These are phyloP conservation scores for Leptinotarsa lineolata DNA, from an alignment of 1,140 invertebrate species.

Conservation along the genomic window DNA sequence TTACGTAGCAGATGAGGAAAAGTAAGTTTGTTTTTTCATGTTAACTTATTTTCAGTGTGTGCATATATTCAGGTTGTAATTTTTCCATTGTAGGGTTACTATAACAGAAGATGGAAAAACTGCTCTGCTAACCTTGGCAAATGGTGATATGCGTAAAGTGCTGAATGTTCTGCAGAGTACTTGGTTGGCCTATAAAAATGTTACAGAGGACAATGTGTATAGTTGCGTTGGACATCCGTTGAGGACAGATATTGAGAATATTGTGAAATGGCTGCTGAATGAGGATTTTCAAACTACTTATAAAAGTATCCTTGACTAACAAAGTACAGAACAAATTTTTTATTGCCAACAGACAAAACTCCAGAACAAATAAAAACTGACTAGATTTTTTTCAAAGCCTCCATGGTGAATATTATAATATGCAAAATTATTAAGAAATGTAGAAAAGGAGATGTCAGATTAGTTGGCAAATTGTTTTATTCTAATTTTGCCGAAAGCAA, in stretches of 20 bases:
- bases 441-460: too few relatives aligned
- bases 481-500: too few relatives aligned
- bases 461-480: too few relatives aligned
- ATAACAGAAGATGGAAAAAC: slow-evolving; percentile 90
- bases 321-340: background rate
- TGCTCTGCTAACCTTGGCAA: slow-evolving; percentile 85
- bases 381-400: too few relatives aligned
- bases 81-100: slow-evolving; percentile 68
- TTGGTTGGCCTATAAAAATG: slow-evolving; percentile 78
- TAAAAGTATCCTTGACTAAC: slow-evolving; percentile 69
- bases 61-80: background rate
- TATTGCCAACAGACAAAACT: too few relatives aligned
- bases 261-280: slow-evolving; percentile 88
- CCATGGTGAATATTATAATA: too few relatives aligned
- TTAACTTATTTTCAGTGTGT: background rate
- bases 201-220: slow-evolving; percentile 93
- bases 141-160: slow-evolving; percentile 98
- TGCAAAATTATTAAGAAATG: too few relatives aligned
- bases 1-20: slow-evolving; percentile 83
- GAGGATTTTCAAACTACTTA: slow-evolving; percentile 80
- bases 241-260: slow-evolving; percentile 85
- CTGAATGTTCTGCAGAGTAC: slow-evolving; percentile 92
- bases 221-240: slow-evolving; percentile 95
- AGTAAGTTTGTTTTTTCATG: slow-evolving; percentile 61
- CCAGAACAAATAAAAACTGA: too few relatives aligned